A percentile compares a stretch with the other conserved stretches of the same genome.
These are phyloP conservation scores for Iguana delicatissima DNA, from an alignment of 2,797 vertebrate species.

Conservation along the genomic window DNA sequence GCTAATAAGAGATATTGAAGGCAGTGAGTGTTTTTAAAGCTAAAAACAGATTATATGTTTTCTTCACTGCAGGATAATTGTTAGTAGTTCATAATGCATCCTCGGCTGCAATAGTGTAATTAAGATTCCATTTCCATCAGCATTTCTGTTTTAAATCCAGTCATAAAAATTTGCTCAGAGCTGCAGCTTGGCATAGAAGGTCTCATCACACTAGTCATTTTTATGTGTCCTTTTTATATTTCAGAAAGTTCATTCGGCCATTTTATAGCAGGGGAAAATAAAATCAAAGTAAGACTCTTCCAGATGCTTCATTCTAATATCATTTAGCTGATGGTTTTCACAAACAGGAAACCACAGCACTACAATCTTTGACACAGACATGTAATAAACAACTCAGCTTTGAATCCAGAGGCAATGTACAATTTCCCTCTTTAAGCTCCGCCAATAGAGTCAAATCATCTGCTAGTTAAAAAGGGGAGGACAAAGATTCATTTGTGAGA, in stretches of 20 bases:
- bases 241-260: slow-evolving; percentile 57
- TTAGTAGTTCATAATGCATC: slow-evolving; percentile 51
- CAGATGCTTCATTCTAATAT: slow-evolving; percentile 45
- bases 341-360: slow-evolving; percentile 44
- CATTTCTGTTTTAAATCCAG: slow-evolving; percentile 72
- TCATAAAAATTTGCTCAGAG: slow-evolving; percentile 71
- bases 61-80: slow-evolving; percentile 59
- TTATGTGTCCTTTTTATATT: slow-evolving; percentile 70
- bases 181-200: slow-evolving; percentile 64
- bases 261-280: slow-evolving; percentile 62
- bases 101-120: slow-evolving; percentile 63
- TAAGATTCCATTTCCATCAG: slow-evolving; percentile 74
- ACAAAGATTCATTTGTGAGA: slow-evolving; percentile 51
- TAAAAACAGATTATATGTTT: slow-evolving; percentile 49
- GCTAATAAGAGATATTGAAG: slow-evolving; percentile 62
- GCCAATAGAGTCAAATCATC: slow-evolving; percentile 50
- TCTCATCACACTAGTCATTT: slow-evolving; percentile 62
- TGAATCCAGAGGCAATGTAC: slow-evolving; percentile 19
- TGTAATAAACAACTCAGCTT: neutral
- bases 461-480: neutral
- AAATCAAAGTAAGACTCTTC: slow-evolving; percentile 56
- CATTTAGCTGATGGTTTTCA: neutral
- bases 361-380: slow-evolving; percentile 26
- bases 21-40: slow-evolving; percentile 50
- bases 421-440: slow-evolving; percentile 29